A percentile compares a stretch with the other conserved stretches of the same genome.
phyloP scores from a whole-genome alignment of 2,888 invertebrate species.

The Cryptocephalus moraei region DNA sequence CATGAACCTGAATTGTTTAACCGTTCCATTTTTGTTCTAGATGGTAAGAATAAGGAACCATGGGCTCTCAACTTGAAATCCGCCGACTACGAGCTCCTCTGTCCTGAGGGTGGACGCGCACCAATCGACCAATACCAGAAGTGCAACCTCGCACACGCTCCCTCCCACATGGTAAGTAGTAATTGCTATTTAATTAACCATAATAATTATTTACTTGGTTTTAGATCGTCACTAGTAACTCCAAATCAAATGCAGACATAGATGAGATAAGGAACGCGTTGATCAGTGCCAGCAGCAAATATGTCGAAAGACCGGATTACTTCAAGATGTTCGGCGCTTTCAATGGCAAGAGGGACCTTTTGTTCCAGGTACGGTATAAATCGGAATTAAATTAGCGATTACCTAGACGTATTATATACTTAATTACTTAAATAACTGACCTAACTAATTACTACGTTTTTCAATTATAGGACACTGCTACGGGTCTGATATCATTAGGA shows the following conservation, averaged over 20 bases:
- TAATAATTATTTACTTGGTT: background rate
- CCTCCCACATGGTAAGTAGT: conserved; percentile 43
- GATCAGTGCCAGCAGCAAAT: conserved; percentile 46
- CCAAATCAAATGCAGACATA: conserved; percentile 32
- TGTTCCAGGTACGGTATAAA: conserved; percentile 40
- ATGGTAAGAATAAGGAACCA: conserved; percentile 48
- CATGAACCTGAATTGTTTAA: too few relatives aligned
- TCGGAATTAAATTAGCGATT: too few relatives aligned
- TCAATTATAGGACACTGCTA: too few relatives aligned
- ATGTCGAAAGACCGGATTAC: conserved; percentile 46
- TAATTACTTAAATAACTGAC: too few relatives aligned
- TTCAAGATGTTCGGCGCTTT: conserved; percentile 57
- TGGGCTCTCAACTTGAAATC: conserved; percentile 41
- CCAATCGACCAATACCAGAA: conserved; percentile 42
- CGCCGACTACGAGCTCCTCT: conserved; percentile 51
- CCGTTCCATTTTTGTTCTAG: conserved; percentile 23
- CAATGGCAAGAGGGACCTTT: conserved; percentile 40
- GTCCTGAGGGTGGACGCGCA: conserved; percentile 50
- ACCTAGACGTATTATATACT: too few relatives aligned
- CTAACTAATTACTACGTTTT: too few relatives aligned
- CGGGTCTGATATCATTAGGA: too few relatives aligned
- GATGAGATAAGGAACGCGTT: conserved; percentile 55
- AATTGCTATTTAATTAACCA: background rate
- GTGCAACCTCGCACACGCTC: conserved; percentile 51
- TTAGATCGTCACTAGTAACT: conserved; percentile 36